Conservation (phyloP, 1,140 invertebrate genomes). For the Macrotrachela quadricornifera region DNA sequence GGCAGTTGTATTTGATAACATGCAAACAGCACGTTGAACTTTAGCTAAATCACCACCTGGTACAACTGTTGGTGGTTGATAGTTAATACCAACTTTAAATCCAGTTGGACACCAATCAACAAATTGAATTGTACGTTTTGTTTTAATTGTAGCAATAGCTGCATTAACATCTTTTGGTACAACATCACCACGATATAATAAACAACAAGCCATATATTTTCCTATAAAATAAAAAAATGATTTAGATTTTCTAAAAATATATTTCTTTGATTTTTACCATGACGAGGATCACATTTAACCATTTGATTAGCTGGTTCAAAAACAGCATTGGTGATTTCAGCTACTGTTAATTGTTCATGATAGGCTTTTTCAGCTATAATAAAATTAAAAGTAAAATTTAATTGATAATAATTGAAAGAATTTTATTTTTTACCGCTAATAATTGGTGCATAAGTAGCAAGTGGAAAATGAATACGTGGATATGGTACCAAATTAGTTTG, state of each 20-base stretch:
- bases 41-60: slow-evolving; percentile 45
- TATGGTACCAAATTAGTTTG: slow-evolving; percentile 34
- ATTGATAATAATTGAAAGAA: slow-evolving; percentile 17
- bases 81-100: slow-evolving; percentile 46
- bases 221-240: no score
- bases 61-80: slow-evolving; percentile 51
- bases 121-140: slow-evolving; percentile 11
- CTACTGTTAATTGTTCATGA: slow-evolving; percentile 35
- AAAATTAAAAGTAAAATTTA: slow-evolving; percentile 20
- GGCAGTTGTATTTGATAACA: slow-evolving; percentile 58
- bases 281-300: slow-evolving; percentile 46
- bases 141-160: slow-evolving; percentile 38
- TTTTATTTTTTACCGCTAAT: slow-evolving; percentile 18
- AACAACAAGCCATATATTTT: slow-evolving; percentile 55
- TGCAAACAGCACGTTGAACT: slow-evolving; percentile 42
- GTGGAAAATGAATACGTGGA: slow-evolving; percentile 27
- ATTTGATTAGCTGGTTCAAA: slow-evolving; percentile 45
- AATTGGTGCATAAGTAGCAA: slow-evolving; percentile 25
- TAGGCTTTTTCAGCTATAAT: slow-evolving; percentile 14
- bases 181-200: slow-evolving; percentile 24
- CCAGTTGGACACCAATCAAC: slow-evolving; percentile 14
- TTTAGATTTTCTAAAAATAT: no score
- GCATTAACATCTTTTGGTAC: slow-evolving; percentile 60
- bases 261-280: slow-evolving; percentile 5
- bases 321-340: slow-evolving; percentile 36